A percentile compares a stretch with the other conserved stretches of the same genome.
These are phyloP conservation scores for Nemoura dubitans DNA, from an alignment of 2,888 invertebrate species.

Conservation along the genomic window DNA sequence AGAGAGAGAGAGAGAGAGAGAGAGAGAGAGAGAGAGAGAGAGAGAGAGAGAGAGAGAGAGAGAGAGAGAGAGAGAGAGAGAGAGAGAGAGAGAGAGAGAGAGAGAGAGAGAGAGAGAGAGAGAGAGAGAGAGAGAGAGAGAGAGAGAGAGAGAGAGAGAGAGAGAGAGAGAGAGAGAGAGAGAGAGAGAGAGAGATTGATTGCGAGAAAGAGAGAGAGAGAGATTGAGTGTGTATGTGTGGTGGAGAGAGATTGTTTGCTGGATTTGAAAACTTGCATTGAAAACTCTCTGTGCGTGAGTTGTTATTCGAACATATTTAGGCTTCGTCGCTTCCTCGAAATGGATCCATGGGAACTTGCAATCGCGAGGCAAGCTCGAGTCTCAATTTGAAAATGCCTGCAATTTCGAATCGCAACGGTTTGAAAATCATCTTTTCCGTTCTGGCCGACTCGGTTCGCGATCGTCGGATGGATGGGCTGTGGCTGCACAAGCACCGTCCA, in stretches of 20 bases:
- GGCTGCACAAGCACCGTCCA: background rate
- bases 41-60: background rate
- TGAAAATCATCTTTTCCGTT: background rate
- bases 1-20: background rate
- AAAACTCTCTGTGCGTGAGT: background rate
- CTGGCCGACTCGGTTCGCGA: background rate
- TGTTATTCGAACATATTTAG: background rate
- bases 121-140: background rate
- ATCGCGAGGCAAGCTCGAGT: background rate
- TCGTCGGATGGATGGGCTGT: background rate
- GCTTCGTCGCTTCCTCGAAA: background rate
- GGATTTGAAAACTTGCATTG: background rate
- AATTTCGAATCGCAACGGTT: background rate
- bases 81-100: background rate
- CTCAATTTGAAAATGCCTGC: conserved; percentile 14
- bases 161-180: background rate
- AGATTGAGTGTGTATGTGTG: no score
- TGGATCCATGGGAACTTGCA: background rate
- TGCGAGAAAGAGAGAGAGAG: background rate
- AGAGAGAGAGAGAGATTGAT: background rate
- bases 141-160: background rate
- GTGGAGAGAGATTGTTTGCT: background rate
- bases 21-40: background rate
- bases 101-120: background rate
- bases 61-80: background rate